Evolutionary conservation across 2,888 invertebrate species (phyloP), one percentile per base, ranked within the genome.

Genomic region (Dioctria rufipes): DNA sequence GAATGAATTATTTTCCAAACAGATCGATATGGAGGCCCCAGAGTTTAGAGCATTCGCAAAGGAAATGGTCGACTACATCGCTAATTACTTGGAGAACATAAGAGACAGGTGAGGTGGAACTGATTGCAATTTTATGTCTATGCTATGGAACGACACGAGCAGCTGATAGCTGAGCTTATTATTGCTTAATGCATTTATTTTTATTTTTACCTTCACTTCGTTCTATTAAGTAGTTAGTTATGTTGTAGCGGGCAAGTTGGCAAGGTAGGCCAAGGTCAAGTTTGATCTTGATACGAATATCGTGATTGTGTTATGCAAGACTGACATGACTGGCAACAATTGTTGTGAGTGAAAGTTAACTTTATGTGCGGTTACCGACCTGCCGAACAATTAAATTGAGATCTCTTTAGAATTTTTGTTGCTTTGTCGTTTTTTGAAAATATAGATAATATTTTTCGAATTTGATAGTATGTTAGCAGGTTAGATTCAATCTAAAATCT

Each of bases 41-140:
- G 93, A 94, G 85, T 96, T 96, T 88, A 94, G 93, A 88, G 94
- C 95, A 85, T 96, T 96, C 87, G 96, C 97, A 82, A 96, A 95
- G 88, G 95, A 96, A 86, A 98, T 98, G 96, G 93, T 96, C 58
- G 97, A 98, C 87, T 98, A 96, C 88, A 96, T 98, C 82, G 94
- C 95, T 6, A 94, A 96, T 86, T 99, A 99, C 89, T 91, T 98
- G 89, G 96, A 98, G 88, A 97, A 96, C 86, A 96, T 99, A 85
- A 92, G 97, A 87, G 97, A 97, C 88, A 95, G 96, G 96, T 95
- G 89, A 84, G 88, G 84, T 61, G 39, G 6, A 40, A 80, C 80
- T 69, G 79, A 46, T 3, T 13, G 25, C 8, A 39, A 77, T n/a
- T 54, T 25, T 25, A 25, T 25, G 25, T 25, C 25, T 25, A 25